Percentiles rank a stretch among this genome's conserved stretches.
Evolutionary conservation across 2,888 invertebrate species (phyloP).

Genomic region (Bugula neritina): DNA sequence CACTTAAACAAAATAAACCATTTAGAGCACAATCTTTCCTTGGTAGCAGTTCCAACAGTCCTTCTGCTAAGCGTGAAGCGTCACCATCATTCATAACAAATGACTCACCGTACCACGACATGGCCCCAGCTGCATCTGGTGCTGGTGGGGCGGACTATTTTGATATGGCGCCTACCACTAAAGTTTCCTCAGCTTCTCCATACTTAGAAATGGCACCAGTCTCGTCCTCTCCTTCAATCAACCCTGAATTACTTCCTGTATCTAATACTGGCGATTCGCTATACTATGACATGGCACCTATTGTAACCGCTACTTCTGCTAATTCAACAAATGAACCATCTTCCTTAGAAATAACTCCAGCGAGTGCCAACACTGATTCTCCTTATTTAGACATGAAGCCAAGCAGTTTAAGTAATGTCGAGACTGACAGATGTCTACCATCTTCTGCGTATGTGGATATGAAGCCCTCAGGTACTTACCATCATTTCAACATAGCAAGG

Average conservation of each 20-base stretch:
- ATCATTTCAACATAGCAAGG: not conserved
- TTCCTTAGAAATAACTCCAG: conserved; percentile 4
- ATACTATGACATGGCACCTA: conserved; percentile 9
- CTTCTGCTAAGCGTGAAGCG: not conserved
- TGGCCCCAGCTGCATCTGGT: not conserved
- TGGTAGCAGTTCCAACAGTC: not conserved
- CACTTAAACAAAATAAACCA: not conserved
- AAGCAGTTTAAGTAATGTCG: not conserved
- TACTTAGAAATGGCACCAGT: not conserved
- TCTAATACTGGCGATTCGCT: not conserved
- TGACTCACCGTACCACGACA: not conserved
- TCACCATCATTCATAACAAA: not conserved
- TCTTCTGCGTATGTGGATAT: not conserved
- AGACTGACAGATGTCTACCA: not conserved
- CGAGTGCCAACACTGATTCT: not conserved
- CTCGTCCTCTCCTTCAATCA: too few species aligned
- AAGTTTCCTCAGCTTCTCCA: not conserved
- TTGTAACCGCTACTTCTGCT: not conserved
- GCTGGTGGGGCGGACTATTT: not conserved
- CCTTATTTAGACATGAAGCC: conserved; percentile 17
- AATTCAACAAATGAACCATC: not conserved
- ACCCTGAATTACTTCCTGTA: not conserved
- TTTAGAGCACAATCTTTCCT: not conserved
- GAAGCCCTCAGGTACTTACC: not conserved
- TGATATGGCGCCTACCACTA: not conserved